phyloP scores from a whole-genome alignment of 2,113 vertebrate species.

The Azemiops feae region DNA sequence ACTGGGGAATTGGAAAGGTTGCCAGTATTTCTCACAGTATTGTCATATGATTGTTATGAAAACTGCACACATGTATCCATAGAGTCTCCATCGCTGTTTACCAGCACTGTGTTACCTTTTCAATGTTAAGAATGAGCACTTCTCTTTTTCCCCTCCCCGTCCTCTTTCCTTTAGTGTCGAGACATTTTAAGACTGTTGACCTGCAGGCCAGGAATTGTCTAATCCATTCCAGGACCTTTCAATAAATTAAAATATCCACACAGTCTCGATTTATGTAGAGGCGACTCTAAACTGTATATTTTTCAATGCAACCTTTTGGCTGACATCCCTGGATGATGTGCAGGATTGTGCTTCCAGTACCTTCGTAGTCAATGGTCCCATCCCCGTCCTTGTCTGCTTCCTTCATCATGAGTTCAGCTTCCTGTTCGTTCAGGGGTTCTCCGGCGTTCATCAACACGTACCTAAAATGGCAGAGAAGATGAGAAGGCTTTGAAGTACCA shows the following conservation, averaged over 20 bases:
- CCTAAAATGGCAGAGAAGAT: slow-evolving; percentile 29
- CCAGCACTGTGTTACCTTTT: background rate
- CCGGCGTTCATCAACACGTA: slow-evolving; percentile 68
- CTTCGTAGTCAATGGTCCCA: slow-evolving; percentile 69
- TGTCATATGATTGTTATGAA: background rate
- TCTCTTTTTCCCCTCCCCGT: background rate
- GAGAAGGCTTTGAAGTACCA: background rate
- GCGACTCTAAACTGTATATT: background rate
- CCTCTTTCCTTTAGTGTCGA: background rate
- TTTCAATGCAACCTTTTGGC: background rate
- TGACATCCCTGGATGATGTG: background rate
- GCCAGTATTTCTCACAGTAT: background rate
- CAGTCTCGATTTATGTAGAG: background rate
- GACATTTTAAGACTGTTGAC: background rate
- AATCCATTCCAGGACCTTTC: background rate
- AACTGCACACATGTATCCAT: background rate
- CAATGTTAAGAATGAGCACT: background rate
- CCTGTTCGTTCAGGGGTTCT: slow-evolving; percentile 63
- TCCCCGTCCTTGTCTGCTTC: slow-evolving; percentile 69
- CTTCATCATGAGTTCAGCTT: slow-evolving; percentile 74
- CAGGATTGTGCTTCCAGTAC: slow-evolving; percentile 27
- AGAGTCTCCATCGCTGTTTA: background rate
- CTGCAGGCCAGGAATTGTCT: background rate
- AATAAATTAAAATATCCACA: background rate
- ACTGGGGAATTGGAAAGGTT: background rate